Evolutionary conservation across 2,113 vertebrate genomes (phyloP).

Genomic region (Himantopus leucocephalus): DNA sequence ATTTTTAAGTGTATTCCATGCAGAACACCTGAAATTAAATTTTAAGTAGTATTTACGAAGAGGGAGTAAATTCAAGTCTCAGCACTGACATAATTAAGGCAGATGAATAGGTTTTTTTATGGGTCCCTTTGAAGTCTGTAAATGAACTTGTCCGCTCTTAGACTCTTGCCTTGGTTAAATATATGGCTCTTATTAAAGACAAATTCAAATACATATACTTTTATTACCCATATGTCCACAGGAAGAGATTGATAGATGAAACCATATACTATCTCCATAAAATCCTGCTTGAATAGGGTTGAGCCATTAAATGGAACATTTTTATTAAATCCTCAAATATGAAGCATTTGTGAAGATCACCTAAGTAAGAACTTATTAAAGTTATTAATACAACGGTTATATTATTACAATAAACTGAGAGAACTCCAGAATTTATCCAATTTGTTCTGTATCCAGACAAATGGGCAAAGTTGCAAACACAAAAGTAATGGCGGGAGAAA

Average conservation of each 20-base stretch:
- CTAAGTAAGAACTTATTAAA: constrained; percentile 39
- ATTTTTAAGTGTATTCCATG: constrained; percentile 53
- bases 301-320: constrained; percentile 40
- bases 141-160: constrained; percentile 65
- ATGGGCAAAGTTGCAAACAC: not conserved
- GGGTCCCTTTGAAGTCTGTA: constrained; percentile 41
- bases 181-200: constrained; percentile 72
- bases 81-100: constrained; percentile 65
- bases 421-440: not conserved
- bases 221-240: constrained; percentile 66
- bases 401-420: not conserved
- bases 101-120: constrained; percentile 59
- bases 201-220: constrained; percentile 66
- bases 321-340: constrained; percentile 49
- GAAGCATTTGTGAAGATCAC: constrained; percentile 27
- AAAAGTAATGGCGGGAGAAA: not conserved
- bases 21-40: constrained; percentile 70
- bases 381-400: constrained; percentile 9
- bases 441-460: constrained; percentile 7
- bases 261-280: constrained; percentile 60
- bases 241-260: constrained; percentile 57
- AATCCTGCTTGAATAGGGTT: constrained; percentile 31
- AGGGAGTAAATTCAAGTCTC: constrained; percentile 59
- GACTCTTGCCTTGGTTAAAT: constrained; percentile 55
- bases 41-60: constrained; percentile 67